Percentiles rank a stretch among this genome's conserved stretches.
These are phyloP conservation scores for Diplodus sargus DNA, from an alignment of 2,797 vertebrate genomes.

Conservation along the genomic window DNA sequence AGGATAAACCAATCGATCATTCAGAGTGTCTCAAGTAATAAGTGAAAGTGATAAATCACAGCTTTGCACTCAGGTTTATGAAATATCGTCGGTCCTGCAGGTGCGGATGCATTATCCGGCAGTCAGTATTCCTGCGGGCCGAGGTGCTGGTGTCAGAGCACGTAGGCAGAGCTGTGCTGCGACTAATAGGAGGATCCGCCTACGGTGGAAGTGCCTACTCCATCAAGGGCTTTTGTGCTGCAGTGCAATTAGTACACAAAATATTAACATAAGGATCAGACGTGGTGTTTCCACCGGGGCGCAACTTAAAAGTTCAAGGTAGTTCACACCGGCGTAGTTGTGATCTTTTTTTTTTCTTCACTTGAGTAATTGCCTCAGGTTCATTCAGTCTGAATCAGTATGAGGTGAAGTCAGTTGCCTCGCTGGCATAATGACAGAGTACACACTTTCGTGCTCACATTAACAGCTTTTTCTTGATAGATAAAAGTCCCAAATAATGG, in stretches of 20 bases:
- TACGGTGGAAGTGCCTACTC: conserved; percentile 51
- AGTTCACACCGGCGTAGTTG: conserved; percentile 47
- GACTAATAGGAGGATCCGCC: conserved; percentile 65
- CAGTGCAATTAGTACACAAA: conserved; percentile 68
- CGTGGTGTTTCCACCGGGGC: conserved; percentile 43
- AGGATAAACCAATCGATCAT: conserved; percentile 78
- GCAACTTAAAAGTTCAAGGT: conserved; percentile 70
- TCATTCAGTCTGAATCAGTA: conserved; percentile 57
- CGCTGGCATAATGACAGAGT: conserved; percentile 69
- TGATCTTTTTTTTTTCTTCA: conserved; percentile 53
- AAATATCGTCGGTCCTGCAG: conserved; percentile 71
- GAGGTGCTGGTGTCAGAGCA: conserved; percentile 47
- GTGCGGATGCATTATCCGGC: conserved; percentile 63
- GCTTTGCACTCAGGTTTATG: conserved; percentile 76
- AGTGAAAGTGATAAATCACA: conserved; percentile 75
- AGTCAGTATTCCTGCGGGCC: conserved; percentile 39
- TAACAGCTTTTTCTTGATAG: conserved; percentile 78
- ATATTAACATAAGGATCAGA: conserved; percentile 72
- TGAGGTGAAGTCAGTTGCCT: conserved; percentile 65
- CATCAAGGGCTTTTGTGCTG: conserved; percentile 61
- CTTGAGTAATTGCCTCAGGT: conserved; percentile 66
- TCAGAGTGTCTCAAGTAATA: conserved; percentile 75
- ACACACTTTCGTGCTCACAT: conserved; percentile 70
- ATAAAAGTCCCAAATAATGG: conserved; percentile 82
- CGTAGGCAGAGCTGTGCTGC: conserved; percentile 36